These are phyloP conservation scores for Aromia moschata DNA, from an alignment of 2,888 invertebrate genomes.

Conservation along the genomic window DNA sequence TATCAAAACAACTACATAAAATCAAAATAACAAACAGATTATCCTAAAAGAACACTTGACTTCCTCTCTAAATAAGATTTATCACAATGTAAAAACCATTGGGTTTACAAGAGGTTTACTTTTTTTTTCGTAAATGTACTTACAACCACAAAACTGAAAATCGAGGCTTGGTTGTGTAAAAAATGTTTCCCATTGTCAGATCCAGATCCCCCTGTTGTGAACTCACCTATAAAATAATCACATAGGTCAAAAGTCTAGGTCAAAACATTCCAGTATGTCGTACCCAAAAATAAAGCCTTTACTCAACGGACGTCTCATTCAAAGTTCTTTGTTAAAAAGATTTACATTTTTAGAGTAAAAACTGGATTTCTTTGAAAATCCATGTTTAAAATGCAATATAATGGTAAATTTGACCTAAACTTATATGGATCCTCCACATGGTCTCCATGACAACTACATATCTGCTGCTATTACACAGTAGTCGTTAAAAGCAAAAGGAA, in stretches of 20 bases:
- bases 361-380: no score
- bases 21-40: conserved; percentile 37
- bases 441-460: background rate
- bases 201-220: background rate
- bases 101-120: conserved; percentile 40
- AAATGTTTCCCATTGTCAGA: background rate
- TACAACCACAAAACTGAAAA: conserved; percentile 37
- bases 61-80: conserved; percentile 48
- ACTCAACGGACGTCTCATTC: no score
- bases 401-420: background rate
- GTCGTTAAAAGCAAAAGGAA: background rate
- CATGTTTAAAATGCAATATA: no score
- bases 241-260: no score
- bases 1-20: conserved; percentile 39
- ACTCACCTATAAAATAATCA: no score
- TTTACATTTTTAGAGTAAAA: no score
- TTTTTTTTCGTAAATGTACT: conserved; percentile 37
- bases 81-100: conserved; percentile 49
- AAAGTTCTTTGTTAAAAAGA: no score
- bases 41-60: conserved; percentile 41
- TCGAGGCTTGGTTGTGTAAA: background rate
- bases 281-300: no score
- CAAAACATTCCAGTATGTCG: no score
- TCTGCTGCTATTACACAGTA: background rate
- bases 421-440: background rate